Base-by-base conservation (phyloP, 2,797 vertebrate species). In the Percopsis omiscomaycus region DNA sequence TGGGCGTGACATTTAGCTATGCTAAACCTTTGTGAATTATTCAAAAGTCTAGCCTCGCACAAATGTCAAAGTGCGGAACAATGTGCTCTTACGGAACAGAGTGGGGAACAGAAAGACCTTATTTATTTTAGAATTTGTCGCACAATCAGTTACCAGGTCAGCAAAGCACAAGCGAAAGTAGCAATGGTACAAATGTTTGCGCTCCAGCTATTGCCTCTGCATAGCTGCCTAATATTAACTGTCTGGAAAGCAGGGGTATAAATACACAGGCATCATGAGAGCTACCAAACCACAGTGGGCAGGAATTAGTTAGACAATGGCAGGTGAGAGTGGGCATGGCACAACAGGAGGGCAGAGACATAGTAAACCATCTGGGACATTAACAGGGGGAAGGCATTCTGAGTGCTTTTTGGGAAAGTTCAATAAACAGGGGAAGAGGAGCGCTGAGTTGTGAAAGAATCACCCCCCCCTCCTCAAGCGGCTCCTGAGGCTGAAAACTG, bases 1-100 rank as follows among this genome's bases (percentile, higher is more conserved):
- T 83, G 84, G 87, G 83, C 48, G 69, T 92, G 91, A 92, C 91
- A 93, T 93, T 92, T 92, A 88, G 78, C 83, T 84, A 87, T 87
- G 88, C 84, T 88, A 89, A 91, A 88, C 77, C 75, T 71, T 55
- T 16, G 77, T 71, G 74, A 85, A 89, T 92, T 90, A 89, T 90
- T 89, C 79, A 88, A 75, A 81, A 74, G 74, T 79, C 80, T 86
- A 82, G 86, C 86, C 84, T 70, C 10, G 22, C 69, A 82, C 86
- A 92, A 93, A 92, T 93, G 91, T 90, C 91, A 92, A 66, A 64
- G 66, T 45, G 54, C 73, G 77, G 82, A 84, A 79, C 77, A 74
- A 78, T 61, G 68, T 66, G 77, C 73, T 70, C 69, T 79, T 84
- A 75, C 62, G 62, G 79, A 83, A 80, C 62, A 68, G 50, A 79